Percentiles rank a stretch among this genome's conserved stretches.
These are phyloP conservation scores for Gila robusta DNA, from an alignment of 2,797 vertebrate species.

Conservation along the genomic window DNA sequence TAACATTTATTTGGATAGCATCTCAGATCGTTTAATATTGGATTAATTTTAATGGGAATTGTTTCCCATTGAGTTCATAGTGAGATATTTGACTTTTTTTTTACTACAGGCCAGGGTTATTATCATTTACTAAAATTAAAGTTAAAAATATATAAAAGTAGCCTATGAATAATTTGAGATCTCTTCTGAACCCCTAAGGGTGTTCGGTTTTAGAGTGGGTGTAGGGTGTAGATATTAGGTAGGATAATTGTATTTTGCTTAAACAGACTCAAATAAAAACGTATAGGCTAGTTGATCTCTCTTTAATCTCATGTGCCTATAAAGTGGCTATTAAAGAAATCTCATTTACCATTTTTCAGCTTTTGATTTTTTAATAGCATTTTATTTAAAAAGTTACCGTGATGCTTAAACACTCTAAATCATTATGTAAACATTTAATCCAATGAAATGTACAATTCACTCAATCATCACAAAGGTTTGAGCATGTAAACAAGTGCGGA, in stretches of 20 bases:
- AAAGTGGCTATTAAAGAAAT: slow-evolving; percentile 8
- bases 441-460: slow-evolving; percentile 2
- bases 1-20: not conserved
- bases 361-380: not conserved
- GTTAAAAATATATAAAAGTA: not conserved
- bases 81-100: not conserved
- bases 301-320: not conserved
- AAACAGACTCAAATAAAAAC: not conserved
- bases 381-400: not conserved
- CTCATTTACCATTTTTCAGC: not conserved
- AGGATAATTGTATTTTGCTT: not conserved
- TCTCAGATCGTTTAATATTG: not conserved
- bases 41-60: not conserved
- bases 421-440: slow-evolving; percentile 14
- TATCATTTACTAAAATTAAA: not conserved
- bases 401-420: slow-evolving; percentile 2
- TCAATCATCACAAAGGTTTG: slow-evolving; percentile 2
- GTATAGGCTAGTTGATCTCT: not conserved
- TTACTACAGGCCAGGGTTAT: not conserved
- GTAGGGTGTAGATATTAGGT: not conserved
- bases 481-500: not conserved
- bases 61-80: not conserved
- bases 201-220: not conserved
- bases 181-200: not conserved
- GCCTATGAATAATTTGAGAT: not conserved